Evolutionary conservation across 2,797 vertebrate genomes (phyloP).

Genomic region (Parotocinclus haroldoi): DNA sequence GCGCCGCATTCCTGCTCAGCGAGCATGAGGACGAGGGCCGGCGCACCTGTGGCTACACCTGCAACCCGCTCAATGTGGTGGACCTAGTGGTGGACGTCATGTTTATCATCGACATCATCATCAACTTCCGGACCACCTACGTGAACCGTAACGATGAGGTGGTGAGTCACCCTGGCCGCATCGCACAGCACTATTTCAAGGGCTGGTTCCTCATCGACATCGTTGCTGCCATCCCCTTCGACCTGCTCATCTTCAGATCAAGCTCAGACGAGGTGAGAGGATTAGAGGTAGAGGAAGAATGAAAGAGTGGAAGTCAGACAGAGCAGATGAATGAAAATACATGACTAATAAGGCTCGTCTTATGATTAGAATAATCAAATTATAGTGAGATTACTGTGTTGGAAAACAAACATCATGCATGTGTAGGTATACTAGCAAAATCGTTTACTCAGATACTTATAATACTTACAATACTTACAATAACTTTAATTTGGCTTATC

Average conservation of each 20-base stretch:
- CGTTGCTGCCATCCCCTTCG: slow-evolving; percentile 97
- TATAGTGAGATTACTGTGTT: too few relatives aligned
- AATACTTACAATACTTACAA: too few relatives aligned
- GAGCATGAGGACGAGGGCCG: slow-evolving; percentile 85
- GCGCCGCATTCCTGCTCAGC: slow-evolving; percentile 92
- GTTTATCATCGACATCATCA: slow-evolving; percentile 96
- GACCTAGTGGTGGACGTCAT: slow-evolving; percentile 98
- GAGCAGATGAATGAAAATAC: neutral
- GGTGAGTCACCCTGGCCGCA: slow-evolving; percentile 91
- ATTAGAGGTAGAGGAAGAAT: neutral
- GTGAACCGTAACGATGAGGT: slow-evolving; percentile 97
- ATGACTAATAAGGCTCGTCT: too few relatives aligned
- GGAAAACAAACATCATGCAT: too few relatives aligned
- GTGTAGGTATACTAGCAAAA: too few relatives aligned
- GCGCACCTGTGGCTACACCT: slow-evolving; percentile 88
- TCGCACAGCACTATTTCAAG: slow-evolving; percentile 97
- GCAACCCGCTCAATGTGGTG: slow-evolving; percentile 92
- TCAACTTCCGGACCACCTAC: slow-evolving; percentile 98
- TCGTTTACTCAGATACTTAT: too few relatives aligned
- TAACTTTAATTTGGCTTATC: too few relatives aligned
- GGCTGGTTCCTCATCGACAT: slow-evolving; percentile 99
- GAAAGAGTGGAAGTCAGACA: neutral
- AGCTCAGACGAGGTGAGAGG: slow-evolving; percentile 88
- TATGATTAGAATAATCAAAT: too few relatives aligned
- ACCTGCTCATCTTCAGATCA: slow-evolving; percentile 93